Conservation (phyloP, 1,140 invertebrate genomes). For the Xylocopa sonorina region DNA sequence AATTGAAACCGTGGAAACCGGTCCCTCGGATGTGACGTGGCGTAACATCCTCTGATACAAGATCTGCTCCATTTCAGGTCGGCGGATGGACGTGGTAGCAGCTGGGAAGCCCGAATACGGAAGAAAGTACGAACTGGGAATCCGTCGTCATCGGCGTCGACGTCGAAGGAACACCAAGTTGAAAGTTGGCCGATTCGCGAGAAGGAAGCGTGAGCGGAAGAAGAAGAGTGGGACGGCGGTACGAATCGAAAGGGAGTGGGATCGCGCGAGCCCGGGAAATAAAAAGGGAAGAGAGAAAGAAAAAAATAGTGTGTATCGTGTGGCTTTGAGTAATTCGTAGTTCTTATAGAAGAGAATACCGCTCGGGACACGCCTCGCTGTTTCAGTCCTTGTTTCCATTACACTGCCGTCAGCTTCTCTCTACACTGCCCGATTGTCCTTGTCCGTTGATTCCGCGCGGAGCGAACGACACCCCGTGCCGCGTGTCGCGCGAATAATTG, state of each 20-base stretch:
- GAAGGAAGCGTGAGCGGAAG: slow-evolving; percentile 58
- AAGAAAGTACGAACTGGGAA: slow-evolving; percentile 61
- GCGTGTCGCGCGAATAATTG: not conserved
- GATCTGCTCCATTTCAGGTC: slow-evolving; percentile 44
- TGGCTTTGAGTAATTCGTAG: slow-evolving; percentile 6
- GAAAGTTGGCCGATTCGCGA: slow-evolving; percentile 52
- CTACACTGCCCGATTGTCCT: no score
- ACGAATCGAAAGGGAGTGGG: slow-evolving; percentile 6
- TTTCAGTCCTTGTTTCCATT: not conserved
- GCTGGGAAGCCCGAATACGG: slow-evolving; percentile 61
- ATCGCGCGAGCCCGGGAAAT: slow-evolving; percentile 20
- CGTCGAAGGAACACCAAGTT: slow-evolving; percentile 54
- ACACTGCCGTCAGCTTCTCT: not conserved
- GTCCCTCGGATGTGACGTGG: no score
- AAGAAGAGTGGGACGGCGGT: slow-evolving; percentile 42
- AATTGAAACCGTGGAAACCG: no score
- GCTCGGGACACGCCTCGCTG: not conserved
- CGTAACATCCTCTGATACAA: not conserved
- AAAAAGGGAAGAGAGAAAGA: no score
- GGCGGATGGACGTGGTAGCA: slow-evolving; percentile 69
- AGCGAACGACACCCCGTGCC: slow-evolving; percentile 2
- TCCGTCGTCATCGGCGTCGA: slow-evolving; percentile 50
- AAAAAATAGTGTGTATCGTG: slow-evolving; percentile 21
- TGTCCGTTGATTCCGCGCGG: not conserved
- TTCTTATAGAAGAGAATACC: slow-evolving; percentile 24